Evolutionary conservation across 1,140 invertebrate species (phyloP), one percentile per base, ranked within the genome.

Genomic region (Wiebesia pumilae): DNA sequence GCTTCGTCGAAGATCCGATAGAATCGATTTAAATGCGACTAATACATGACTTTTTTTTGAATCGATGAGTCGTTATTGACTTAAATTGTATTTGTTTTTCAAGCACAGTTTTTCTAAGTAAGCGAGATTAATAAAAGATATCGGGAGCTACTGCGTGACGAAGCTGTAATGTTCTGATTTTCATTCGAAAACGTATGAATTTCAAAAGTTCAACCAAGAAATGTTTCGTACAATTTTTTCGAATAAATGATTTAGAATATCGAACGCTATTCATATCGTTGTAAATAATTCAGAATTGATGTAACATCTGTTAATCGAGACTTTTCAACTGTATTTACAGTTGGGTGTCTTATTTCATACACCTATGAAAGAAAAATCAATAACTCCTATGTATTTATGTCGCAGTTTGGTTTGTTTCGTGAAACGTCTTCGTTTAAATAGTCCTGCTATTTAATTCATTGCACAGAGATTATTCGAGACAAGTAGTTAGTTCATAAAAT

Each of bases 361-460:
- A 43, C 43, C 38, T 75, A 43, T 75, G 38, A 43, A 43, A 75
- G 71, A 75, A 75, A 24, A 43, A 75, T 75, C 71, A 75, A 75
- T 75, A 75, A 12, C n/a, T 62, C 24, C 27, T 43, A 75, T 43
- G 38, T n/a, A 71, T 35, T 71, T 71, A 38, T 71, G 24, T 38
- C 16, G 7, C 3, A 30, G 30, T 33, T 71, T 71, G 38, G 21
- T 71, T 71, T 71, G 35, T 38, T 71, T 38, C 16, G 19, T 24
- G 16, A 38, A 3, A 71, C 12, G 21, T 1, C 12, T 30, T n/a
- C 35, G 33, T 69, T 69, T 14, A 12, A 35, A 69, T 35, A 69
- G 33, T 14, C 65, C 4, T 24, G 2, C 14, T 27, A 35, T 38
- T 21, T 71, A 71, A n/a, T n/a, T n/a, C n/a, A n/a, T n/a, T 38